A percentile compares a stretch with the other conserved stretches of the same genome.
Conservation (phyloP, 2,888 invertebrate genomes). For the Listrodromus nycthemerus region DNA sequence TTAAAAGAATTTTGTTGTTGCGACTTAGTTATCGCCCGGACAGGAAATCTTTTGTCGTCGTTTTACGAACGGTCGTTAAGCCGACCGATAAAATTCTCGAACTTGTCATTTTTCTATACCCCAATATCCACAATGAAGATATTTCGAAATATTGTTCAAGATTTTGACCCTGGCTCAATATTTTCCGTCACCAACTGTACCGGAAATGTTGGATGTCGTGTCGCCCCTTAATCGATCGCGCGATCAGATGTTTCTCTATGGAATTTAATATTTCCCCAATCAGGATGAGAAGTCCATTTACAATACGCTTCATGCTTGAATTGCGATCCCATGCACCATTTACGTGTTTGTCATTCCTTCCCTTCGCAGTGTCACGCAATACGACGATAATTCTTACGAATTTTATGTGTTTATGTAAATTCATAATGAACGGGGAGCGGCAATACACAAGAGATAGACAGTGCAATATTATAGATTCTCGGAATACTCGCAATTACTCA, state of each 20-base stretch:
- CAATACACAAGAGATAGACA: neutral
- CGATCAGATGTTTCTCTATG: slow-evolving; percentile 49
- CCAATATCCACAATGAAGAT: too few relatives aligned
- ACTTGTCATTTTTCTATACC: too few relatives aligned
- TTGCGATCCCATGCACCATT: slow-evolving; percentile 57
- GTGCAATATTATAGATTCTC: slow-evolving; percentile 37
- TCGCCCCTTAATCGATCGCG: slow-evolving; percentile 63
- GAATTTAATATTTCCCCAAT: slow-evolving; percentile 65
- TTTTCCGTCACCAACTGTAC: slow-evolving; percentile 52
- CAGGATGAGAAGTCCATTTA: slow-evolving; percentile 56
- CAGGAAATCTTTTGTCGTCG: too few relatives aligned
- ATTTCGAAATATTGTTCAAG: slow-evolving; percentile 24
- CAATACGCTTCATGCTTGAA: slow-evolving; percentile 59
- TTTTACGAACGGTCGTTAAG: too few relatives aligned
- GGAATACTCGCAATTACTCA: slow-evolving; percentile 41
- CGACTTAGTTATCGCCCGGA: too few relatives aligned
- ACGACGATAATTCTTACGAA: neutral
- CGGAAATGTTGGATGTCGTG: slow-evolving; percentile 56
- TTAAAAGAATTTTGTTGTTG: too few relatives aligned
- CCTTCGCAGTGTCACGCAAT: neutral
- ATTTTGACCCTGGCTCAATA: slow-evolving; percentile 46
- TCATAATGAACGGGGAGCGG: neutral
- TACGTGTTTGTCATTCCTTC: neutral
- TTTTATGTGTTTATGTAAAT: neutral
- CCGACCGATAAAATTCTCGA: too few relatives aligned